Evolutionary conservation across 1,140 invertebrate species (phyloP).

Genomic region (Carposina sasakii): DNA sequence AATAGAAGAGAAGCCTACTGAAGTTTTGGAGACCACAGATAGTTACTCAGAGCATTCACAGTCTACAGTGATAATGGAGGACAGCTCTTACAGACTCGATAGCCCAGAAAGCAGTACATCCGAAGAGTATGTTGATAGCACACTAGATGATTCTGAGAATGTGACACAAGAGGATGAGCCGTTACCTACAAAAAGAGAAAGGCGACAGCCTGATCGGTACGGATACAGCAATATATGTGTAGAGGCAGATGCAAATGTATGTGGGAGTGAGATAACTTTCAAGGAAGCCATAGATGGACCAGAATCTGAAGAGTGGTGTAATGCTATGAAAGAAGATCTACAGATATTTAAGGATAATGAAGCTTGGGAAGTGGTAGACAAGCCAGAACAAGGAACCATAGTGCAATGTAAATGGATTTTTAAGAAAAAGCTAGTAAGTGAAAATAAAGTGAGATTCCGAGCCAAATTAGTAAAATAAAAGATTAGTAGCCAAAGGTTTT

Average conservation of each 20-base stretch:
- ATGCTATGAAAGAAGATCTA: conserved; percentile 28
- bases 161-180: background rate
- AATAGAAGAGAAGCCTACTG: background rate
- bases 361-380: conserved; percentile 36
- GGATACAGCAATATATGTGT: conserved; percentile 7
- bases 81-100: too few species aligned
- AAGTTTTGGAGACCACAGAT: background rate
- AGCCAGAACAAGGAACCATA: conserved; percentile 28
- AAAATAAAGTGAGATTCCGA: conserved; percentile 5
- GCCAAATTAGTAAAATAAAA: too few species aligned
- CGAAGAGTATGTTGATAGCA: background rate
- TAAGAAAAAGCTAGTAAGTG: conserved; percentile 27
- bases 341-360: conserved; percentile 27
- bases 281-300: conserved; percentile 23
- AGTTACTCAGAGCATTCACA: background rate
- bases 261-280: background rate
- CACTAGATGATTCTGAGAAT: background rate
- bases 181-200: background rate
- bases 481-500: conserved; percentile 10
- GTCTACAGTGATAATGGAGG: too few species aligned
- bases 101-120: background rate
- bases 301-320: conserved; percentile 23
- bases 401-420: conserved; percentile 48
- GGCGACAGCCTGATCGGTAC: conserved; percentile 5
- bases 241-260: background rate